Conservation (phyloP, 1,140 invertebrate genomes). For the Drosophila jambulina region DNA sequence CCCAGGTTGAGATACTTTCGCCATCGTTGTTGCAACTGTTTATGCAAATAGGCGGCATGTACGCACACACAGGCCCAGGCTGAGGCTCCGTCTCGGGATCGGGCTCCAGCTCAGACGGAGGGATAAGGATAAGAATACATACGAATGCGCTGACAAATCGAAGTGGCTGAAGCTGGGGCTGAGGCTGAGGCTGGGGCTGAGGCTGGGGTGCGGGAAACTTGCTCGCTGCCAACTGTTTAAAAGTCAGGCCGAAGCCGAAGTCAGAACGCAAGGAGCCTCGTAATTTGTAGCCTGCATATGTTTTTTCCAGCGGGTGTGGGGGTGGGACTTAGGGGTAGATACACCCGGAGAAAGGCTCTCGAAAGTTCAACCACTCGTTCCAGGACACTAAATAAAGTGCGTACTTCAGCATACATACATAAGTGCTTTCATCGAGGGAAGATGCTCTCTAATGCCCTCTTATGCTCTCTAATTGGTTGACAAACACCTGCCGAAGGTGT, state of each 20-base stretch:
- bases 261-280: slow-evolving; percentile 26
- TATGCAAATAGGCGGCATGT: slow-evolving; percentile 68
- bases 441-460: background rate
- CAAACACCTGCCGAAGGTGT: background rate
- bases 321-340: background rate
- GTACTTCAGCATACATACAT: background rate
- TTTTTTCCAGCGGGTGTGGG: slow-evolving; percentile 4
- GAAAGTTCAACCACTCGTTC: background rate
- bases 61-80: background rate
- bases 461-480: background rate
- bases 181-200: background rate
- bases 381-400: background rate
- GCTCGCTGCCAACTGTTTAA: slow-evolving; percentile 30
- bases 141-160: slow-evolving; percentile 36
- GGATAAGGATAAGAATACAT: slow-evolving; percentile 7
- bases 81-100: background rate
- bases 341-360: background rate
- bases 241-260: slow-evolving; percentile 27
- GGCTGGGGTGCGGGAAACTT: background rate
- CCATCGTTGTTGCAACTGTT: slow-evolving; percentile 50
- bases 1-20: slow-evolving; percentile 41
- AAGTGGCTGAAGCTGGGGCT: background rate
- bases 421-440: background rate
- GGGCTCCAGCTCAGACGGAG: background rate
- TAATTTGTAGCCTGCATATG: slow-evolving; percentile 59